Evolutionary conservation across 2,888 invertebrate species (phyloP), one percentile per base, ranked within the genome.

Genomic region (Rhagium mordax): DNA sequence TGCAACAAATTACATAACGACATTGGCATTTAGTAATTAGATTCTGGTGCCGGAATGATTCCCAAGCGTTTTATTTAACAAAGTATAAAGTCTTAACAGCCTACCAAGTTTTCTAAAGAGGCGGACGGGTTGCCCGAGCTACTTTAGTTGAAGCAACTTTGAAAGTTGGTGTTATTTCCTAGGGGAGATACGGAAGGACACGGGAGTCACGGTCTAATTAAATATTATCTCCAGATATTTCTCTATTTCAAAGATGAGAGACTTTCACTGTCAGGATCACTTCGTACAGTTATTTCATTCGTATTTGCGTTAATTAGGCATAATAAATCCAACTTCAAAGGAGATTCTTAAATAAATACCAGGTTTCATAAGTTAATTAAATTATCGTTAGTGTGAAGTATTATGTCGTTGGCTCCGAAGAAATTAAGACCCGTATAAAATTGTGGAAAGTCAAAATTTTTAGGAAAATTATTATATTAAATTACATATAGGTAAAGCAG

Each of bases 41-140:
- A 76, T 78, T 78, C 71, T 71, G 72, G 70, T 55, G 71, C 49
- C 24, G 69, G 76, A 70, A 71, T 67, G 60, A 74, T 70, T 76
- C 75, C 72, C 77, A 47, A 57, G 76, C 67, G 77, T 71, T 77
- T 75, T 77, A 71, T 73, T 74, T 71, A 77, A 68, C 75, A 66
- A 73, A 74, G 68, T 71, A 71, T 74, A 71, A 74, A 74, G 76
- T 79, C 76, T 74, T 70, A 79, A 74, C 74, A 70, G 74, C 71
- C 72, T 70, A 66, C 65, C 48, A 74, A 78, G 70, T 75, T 77
- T 75, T 74, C 27, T 48, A 72, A 72, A 75, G 70, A 68, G 70
- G 72, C 60, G 66, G 59, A 24, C 62, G 62, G 59, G 71, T 60
- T 62, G 66, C 65, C 48, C 67, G 62, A 62, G 75, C 72, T 71